These are phyloP conservation scores for Caenorhabditis sp. DNA, from an alignment of 2,888 invertebrate genomes.

Conservation along the genomic window DNA sequence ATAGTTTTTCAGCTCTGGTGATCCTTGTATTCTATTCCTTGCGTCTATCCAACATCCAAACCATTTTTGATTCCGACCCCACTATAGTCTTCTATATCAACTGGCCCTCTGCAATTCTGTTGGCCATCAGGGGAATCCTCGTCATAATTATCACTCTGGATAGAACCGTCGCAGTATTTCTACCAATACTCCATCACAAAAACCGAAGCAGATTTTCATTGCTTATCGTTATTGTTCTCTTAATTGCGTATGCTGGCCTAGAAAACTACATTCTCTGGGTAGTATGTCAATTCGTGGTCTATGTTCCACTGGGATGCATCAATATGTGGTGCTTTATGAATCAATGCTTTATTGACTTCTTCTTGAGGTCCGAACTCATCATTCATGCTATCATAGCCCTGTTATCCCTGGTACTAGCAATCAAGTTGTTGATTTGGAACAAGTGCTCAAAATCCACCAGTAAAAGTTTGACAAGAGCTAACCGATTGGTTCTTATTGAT, in stretches of 20 bases:
- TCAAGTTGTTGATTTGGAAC: conserved; percentile 17
- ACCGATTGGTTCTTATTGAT: conserved; percentile 31
- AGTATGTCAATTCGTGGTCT: neutral
- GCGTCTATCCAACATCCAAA: neutral
- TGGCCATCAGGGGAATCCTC: neutral
- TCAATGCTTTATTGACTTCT: conserved; percentile 1
- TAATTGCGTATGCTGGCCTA: neutral
- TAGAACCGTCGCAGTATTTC: neutral
- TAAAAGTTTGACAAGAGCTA: conserved; percentile 15
- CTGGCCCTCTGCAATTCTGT: neutral
- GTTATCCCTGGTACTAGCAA: neutral
- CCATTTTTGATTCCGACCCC: neutral
- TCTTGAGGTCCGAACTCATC: neutral
- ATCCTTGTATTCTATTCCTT: neutral
- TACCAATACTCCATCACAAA: neutral
- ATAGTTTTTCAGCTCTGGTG: neutral
- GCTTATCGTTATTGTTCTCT: neutral
- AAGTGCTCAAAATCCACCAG: neutral
- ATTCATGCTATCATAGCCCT: neutral
- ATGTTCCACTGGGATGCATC: neutral
- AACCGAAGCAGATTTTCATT: neutral
- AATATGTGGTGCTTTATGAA: conserved; percentile 11
- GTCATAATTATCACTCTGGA: neutral
- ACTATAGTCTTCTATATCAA: neutral
- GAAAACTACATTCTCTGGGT: conserved; percentile 2